phyloP scores from a whole-genome alignment of 2,797 vertebrate species.

The Microchirus variegatus region DNA sequence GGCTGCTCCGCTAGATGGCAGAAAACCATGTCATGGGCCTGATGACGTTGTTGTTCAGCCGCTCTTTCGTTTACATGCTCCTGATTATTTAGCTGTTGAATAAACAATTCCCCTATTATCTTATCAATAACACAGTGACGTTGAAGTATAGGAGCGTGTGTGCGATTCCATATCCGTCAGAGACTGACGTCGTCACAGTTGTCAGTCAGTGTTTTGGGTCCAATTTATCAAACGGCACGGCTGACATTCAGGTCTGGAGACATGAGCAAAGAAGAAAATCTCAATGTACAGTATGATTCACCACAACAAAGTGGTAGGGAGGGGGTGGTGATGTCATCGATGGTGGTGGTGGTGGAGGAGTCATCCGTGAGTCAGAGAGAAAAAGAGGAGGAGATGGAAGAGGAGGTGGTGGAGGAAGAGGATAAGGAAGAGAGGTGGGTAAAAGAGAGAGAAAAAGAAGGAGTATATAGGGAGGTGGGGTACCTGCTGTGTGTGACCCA shows the following conservation, averaged over 20 bases:
- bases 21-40: not conserved
- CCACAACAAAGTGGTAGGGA: constrained; percentile 70
- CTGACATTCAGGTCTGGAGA: constrained; percentile 57
- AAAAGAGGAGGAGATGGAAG: constrained; percentile 42
- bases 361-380: constrained; percentile 77
- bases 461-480: constrained; percentile 59
- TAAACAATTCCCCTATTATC: too few relatives aligned
- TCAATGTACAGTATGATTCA: constrained; percentile 76
- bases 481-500: constrained; percentile 77
- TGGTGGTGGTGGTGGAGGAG: constrained; percentile 51
- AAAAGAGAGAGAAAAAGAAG: constrained; percentile 5
- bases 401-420: constrained; percentile 37
- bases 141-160: too few relatives aligned
- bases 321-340: constrained; percentile 75
- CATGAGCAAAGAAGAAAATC: constrained; percentile 43
- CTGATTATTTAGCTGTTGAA: too few relatives aligned
- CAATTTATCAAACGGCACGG: constrained; percentile 54
- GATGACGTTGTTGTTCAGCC: too few relatives aligned
- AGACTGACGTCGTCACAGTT: constrained; percentile 22
- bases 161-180: too few relatives aligned
- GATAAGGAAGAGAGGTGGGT: constrained; percentile 57
- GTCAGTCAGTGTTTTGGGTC: constrained; percentile 9
- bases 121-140: too few relatives aligned
- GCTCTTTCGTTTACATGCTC: too few relatives aligned
- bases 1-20: not conserved